Conservation (phyloP, 2,113 vertebrate species). For the Sialia sialis region DNA sequence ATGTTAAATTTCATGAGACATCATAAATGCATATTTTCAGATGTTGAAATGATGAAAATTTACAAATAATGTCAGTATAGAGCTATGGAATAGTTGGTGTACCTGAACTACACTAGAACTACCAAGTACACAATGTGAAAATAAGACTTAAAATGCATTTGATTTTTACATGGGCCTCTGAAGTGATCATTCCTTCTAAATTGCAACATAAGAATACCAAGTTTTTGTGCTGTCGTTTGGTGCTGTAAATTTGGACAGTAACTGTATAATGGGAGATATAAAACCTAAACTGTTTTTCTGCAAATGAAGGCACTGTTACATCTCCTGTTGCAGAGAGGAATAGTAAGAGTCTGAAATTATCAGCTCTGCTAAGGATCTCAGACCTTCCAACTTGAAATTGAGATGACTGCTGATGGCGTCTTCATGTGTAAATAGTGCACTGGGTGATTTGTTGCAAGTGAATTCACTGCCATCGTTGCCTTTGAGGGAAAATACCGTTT, state of each 20-base stretch:
- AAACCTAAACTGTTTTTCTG: background rate
- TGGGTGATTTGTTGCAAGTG: fast-evolving
- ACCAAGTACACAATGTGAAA: background rate
- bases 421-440: background rate
- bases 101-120: background rate
- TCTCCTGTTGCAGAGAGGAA: background rate
- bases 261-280: background rate
- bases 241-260: background rate
- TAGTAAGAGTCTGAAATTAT: background rate
- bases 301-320: background rate
- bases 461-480: background rate
- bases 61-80: background rate
- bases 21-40: background rate
- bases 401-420: background rate
- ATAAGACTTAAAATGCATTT: background rate
- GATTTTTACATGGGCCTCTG: background rate
- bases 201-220: background rate
- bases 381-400: background rate
- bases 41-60: background rate
- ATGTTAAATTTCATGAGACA: background rate
- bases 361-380: background rate
- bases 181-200: background rate
- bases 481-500: background rate
- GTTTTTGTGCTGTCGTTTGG: background rate
- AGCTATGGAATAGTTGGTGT: background rate